Evolutionary conservation across 2,888 invertebrate species (phyloP).

Genomic region (Tillus elongatus): DNA sequence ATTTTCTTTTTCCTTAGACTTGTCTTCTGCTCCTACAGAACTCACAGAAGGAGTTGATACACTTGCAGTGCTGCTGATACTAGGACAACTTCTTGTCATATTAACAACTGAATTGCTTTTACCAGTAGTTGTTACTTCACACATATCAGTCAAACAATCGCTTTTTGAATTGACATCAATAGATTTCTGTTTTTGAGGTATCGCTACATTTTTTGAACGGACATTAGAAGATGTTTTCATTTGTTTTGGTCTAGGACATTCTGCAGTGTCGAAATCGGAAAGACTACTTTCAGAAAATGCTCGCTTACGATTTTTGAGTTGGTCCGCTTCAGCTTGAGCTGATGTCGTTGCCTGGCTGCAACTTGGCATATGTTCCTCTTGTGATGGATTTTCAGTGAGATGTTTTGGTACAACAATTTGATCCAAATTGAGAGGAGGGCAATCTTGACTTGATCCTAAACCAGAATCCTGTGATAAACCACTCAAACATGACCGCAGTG

Average conservation of each 20-base stretch:
- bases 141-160: too few species aligned
- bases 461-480: conserved; percentile 39
- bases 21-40: too few species aligned
- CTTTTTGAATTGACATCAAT: too few species aligned
- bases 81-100: too few species aligned
- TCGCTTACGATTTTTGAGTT: conserved; percentile 22
- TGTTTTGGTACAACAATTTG: conserved; percentile 35
- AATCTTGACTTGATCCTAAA: conserved; percentile 38
- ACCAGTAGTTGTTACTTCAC: too few species aligned
- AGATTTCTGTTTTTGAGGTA: too few species aligned
- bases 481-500: conserved; percentile 33
- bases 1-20: too few species aligned
- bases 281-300: conserved; percentile 31
- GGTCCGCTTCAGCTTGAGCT: conserved; percentile 10
- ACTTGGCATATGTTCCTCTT: conserved; percentile 14
- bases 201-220: too few species aligned
- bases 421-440: conserved; percentile 31
- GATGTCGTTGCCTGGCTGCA: conserved; percentile 21
- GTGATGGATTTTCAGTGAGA: conserved; percentile 16
- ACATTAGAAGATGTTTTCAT: conserved; percentile 11
- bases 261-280: conserved; percentile 25
- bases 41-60: too few species aligned
- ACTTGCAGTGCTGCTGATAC: too few species aligned
- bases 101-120: too few species aligned
- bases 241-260: conserved; percentile 12